A percentile compares a stretch with the other conserved stretches of the same genome.
Conservation (phyloP, 2,113 vertebrate genomes). For the Chauna torquata region DNA sequence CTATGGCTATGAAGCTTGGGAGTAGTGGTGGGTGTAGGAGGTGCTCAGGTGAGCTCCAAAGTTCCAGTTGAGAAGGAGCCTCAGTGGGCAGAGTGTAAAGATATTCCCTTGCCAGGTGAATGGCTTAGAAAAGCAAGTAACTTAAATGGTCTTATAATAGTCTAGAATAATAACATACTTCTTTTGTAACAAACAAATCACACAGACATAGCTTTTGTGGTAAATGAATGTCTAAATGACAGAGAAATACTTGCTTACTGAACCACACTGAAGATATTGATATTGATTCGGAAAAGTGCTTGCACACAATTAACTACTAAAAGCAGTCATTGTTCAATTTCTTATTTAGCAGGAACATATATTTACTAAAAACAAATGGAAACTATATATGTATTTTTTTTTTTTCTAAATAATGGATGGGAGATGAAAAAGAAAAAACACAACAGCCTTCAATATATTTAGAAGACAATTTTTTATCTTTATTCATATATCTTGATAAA, state of each 20-base stretch:
- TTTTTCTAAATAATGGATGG: neutral
- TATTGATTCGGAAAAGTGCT: neutral
- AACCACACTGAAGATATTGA: neutral
- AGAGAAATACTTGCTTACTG: neutral
- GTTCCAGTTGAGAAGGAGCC: neutral
- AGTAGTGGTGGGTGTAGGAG: rapidly evolving
- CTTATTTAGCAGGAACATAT: neutral
- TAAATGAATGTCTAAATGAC: neutral
- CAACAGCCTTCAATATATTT: neutral
- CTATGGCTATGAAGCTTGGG: rapidly evolving
- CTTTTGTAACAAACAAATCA: neutral
- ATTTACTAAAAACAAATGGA: neutral
- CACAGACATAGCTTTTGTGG: neutral
- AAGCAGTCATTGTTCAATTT: neutral
- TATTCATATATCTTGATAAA: neutral
- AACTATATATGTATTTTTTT: neutral
- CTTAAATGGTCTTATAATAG: neutral
- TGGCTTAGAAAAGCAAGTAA: neutral
- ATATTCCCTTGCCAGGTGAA: neutral
- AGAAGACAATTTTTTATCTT: neutral
- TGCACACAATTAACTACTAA: neutral
- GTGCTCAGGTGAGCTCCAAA: rapidly evolving
- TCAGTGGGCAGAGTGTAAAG: neutral
- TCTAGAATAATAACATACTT: neutral
- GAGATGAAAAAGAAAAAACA: rapidly evolving